These are phyloP conservation scores for Plumapathes pennacea DNA, from an alignment of 92 coral and sea anemone species.

Conservation along the genomic window DNA sequence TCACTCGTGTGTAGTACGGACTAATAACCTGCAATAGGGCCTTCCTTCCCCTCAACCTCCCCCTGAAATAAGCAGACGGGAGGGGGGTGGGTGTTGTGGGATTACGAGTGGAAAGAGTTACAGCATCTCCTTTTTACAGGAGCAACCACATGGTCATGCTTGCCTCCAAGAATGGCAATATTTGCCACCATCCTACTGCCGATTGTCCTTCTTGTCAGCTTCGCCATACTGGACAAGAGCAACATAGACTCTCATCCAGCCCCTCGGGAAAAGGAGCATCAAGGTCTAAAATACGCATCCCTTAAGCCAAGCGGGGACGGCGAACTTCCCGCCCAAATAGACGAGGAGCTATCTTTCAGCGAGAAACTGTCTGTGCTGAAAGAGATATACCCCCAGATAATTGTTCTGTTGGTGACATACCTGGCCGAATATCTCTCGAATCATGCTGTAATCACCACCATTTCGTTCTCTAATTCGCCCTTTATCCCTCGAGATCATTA, in stretches of 20 bases:
- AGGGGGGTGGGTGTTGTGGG: no score
- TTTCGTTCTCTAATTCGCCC: constrained; percentile 61
- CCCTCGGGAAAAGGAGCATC: background rate
- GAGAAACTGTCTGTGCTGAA: constrained; percentile 49
- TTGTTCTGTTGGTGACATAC: constrained; percentile 65
- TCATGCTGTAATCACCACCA: constrained; percentile 74
- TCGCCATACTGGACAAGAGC: constrained; percentile 36
- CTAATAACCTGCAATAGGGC: no score
- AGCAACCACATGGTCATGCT: constrained; percentile 45
- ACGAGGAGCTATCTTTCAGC: constrained; percentile 4
- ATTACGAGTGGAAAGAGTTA: background rate
- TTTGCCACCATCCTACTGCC: constrained; percentile 51
- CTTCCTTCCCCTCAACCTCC: no score
- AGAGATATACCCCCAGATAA: constrained; percentile 57
- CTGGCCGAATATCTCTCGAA: constrained; percentile 82
- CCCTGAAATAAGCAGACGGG: no score
- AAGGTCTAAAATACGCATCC: constrained; percentile 1
- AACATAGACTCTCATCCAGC: background rate
- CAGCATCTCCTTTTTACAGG: constrained; percentile 5
- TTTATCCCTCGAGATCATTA: constrained; percentile 82
- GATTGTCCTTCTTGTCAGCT: constrained; percentile 21
- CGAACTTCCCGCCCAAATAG: background rate
- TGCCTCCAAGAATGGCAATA: constrained; percentile 37
- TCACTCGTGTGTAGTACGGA: no score
- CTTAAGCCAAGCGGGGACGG: background rate